phyloP scores from a whole-genome alignment of 2,888 invertebrate species.

The Zootermopsis nevadensis region DNA sequence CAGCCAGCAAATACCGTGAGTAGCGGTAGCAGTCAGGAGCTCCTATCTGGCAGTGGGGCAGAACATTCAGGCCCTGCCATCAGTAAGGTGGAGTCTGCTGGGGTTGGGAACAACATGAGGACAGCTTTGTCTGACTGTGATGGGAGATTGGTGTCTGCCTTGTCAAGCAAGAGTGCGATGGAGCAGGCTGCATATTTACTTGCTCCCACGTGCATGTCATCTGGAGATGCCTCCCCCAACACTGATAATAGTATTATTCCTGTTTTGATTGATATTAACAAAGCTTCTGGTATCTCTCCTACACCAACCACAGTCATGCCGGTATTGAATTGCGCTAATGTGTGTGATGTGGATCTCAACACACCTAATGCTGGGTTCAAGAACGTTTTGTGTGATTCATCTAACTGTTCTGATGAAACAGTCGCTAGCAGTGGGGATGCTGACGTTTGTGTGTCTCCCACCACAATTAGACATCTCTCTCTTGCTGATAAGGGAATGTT shows the following conservation, averaged over 20 bases:
- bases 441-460: background rate
- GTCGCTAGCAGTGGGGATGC: background rate
- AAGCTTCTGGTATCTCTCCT: background rate
- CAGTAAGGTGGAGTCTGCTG: background rate
- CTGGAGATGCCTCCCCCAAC: background rate
- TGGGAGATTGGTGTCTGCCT: background rate
- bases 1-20: conserved; percentile 44
- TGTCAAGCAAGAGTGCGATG: background rate
- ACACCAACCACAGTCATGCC: background rate
- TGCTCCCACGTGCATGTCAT: background rate
- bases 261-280: background rate
- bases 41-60: conserved; percentile 38
- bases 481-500: background rate
- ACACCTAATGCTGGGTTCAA: background rate
- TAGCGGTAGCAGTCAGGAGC: conserved; percentile 47
- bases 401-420: conserved; percentile 1
- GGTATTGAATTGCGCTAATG: background rate
- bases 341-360: background rate
- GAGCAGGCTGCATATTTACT: background rate
- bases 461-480: background rate
- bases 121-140: background rate
- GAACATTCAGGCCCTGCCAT: background rate
- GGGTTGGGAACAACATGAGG: background rate
- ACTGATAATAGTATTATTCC: background rate
- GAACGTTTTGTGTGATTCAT: background rate